Evolutionary conservation across 2,888 invertebrate species (phyloP).

Genomic region (Drosophila mimetica): DNA sequence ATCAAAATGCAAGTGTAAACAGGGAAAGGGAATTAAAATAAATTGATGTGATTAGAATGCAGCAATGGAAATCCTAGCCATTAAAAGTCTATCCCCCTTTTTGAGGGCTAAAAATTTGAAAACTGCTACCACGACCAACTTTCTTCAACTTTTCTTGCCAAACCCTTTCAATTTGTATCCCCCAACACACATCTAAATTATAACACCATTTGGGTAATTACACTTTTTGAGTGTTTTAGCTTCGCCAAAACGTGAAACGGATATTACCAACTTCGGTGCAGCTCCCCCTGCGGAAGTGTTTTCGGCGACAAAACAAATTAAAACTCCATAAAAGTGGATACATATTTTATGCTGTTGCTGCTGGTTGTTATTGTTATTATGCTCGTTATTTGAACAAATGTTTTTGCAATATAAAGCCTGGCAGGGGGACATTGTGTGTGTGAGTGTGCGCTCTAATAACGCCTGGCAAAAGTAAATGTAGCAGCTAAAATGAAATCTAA

Average conservation of each 20-base stretch:
- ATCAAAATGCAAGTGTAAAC: slow-evolving; percentile 12
- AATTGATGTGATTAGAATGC: slow-evolving; percentile 13
- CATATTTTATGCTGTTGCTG: slow-evolving; percentile 66
- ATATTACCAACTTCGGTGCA: slow-evolving; percentile 52
- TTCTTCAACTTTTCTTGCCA: slow-evolving; percentile 39
- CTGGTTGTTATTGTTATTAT: slow-evolving; percentile 43
- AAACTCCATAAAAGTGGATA: slow-evolving; percentile 76
- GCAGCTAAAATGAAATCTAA: slow-evolving; percentile 66
- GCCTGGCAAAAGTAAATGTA: slow-evolving; percentile 61
- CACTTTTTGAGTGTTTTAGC: slow-evolving; percentile 71
- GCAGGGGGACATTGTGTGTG: slow-evolving; percentile 1
- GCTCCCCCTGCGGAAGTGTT: slow-evolving; percentile 45
- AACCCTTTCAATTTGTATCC: slow-evolving; percentile 43
- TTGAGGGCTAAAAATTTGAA: slow-evolving; percentile 17
- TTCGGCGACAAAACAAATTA: slow-evolving; percentile 76
- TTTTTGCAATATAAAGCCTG: slow-evolving; percentile 63
- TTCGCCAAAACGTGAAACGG: slow-evolving; percentile 57
- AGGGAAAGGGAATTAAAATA: background rate
- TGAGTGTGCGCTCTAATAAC: slow-evolving; percentile 52
- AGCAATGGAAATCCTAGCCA: background rate
- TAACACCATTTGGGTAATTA: slow-evolving; percentile 75
- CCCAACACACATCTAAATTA: slow-evolving; percentile 64
- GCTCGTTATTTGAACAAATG: slow-evolving; percentile 71
- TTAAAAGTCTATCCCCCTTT: slow-evolving; percentile 19
- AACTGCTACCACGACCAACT: slow-evolving; percentile 25